phyloP scores from a whole-genome alignment of 2,888 invertebrate genomes.

The Eubasilissa splendida region DNA sequence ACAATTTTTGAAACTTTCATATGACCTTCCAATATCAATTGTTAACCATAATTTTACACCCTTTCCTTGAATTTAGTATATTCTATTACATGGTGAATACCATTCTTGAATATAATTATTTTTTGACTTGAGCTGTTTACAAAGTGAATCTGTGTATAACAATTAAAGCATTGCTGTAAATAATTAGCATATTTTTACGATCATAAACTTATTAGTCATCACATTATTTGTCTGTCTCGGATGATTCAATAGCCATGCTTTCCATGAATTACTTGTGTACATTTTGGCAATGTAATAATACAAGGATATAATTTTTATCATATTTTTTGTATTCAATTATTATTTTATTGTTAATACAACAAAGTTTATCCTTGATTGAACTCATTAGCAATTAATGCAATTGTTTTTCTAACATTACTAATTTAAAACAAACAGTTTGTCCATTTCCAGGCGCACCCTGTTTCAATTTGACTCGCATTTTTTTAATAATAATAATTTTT shows the following conservation, averaged over 20 bases:
- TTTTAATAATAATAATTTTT: no score
- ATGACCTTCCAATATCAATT: constrained; percentile 32
- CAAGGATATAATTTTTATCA: constrained; percentile 36
- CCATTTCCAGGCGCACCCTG: no score
- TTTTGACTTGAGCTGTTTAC: constrained; percentile 26
- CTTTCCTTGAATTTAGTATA: constrained; percentile 19
- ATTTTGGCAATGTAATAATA: constrained; percentile 50
- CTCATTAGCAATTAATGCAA: constrained; percentile 6
- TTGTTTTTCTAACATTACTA: not conserved
- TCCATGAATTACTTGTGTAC: constrained; percentile 45
- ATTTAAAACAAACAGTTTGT: not conserved
- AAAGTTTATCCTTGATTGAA: constrained; percentile 11
- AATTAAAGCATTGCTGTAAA: constrained; percentile 34
- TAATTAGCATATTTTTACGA: constrained; percentile 43
- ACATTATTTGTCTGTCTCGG: constrained; percentile 1
- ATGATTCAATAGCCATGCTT: constrained; percentile 33
- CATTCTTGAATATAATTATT: constrained; percentile 29
- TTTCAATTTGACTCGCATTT: no score
- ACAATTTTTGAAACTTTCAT: constrained; percentile 39
- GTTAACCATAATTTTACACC: constrained; percentile 20
- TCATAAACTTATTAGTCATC: constrained; percentile 33
- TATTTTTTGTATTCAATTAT: constrained; percentile 22
- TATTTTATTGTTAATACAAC: constrained; percentile 28
- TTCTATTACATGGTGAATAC: constrained; percentile 7
- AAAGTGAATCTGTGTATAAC: constrained; percentile 23